Conservation (phyloP, 2,888 invertebrate genomes). For the Panopea generosa region DNA sequence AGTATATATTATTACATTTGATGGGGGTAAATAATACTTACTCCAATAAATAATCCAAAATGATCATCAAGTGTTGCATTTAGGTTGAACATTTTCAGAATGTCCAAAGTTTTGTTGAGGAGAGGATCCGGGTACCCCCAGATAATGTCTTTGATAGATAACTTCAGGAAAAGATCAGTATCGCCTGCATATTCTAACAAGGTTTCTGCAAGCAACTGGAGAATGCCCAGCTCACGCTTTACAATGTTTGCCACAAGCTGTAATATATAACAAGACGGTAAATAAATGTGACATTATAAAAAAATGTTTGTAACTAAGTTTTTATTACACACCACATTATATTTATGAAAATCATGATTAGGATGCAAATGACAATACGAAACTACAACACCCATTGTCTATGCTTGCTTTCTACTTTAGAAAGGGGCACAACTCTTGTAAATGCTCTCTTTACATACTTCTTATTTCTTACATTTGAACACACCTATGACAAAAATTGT, state of each 20-base stretch:
- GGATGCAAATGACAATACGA: no score
- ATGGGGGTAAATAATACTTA: no score
- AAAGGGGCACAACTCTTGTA: no score
- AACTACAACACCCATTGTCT: no score
- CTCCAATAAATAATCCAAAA: constrained; percentile 95
- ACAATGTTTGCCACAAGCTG: constrained; percentile 72
- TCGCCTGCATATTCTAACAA: constrained; percentile 58
- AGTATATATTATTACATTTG: no score
- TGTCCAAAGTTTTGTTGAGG: constrained; percentile 58
- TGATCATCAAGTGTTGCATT: constrained; percentile 86
- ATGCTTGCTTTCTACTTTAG: no score
- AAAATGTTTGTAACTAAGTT: no score
- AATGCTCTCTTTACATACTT: no score
- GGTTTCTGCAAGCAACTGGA: constrained; percentile 61
- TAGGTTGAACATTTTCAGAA: constrained; percentile 42
- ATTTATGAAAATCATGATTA: no score
- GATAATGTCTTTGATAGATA: constrained; percentile 71
- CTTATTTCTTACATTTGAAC: no score
- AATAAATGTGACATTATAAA: constrained; percentile 1
- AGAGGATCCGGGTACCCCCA: constrained; percentile 80
- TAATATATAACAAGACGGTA: constrained; percentile 34
- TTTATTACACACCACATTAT: no score
- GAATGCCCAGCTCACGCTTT: constrained; percentile 55
- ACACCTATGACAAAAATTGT: no score
- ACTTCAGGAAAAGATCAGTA: constrained; percentile 64